Evolutionary conservation across 2,797 vertebrate genomes (phyloP).

Genomic region (Falco columbarius): DNA sequence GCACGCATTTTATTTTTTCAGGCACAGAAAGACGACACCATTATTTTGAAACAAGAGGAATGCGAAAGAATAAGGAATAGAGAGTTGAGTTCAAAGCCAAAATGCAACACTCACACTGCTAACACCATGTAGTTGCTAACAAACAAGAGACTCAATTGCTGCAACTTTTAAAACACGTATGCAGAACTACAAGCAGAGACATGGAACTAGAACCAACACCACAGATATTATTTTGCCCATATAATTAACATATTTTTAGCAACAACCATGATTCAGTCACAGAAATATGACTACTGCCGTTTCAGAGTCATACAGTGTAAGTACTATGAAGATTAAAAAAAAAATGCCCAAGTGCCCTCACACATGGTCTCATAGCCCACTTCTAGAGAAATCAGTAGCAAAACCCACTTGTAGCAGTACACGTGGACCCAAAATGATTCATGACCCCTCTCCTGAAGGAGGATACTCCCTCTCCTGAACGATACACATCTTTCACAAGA

Average conservation of each 20-base stretch:
- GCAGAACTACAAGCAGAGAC: neutral
- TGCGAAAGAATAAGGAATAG: neutral
- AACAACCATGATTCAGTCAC: neutral
- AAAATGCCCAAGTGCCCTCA: neutral
- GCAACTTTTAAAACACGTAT: neutral
- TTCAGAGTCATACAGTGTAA: neutral
- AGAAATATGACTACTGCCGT: neutral
- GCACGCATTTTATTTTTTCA: neutral
- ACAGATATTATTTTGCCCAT: neutral
- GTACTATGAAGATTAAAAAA: neutral
- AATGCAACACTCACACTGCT: neutral
- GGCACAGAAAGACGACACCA: neutral
- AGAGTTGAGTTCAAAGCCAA: neutral
- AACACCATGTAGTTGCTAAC: neutral
- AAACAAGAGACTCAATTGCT: neutral
- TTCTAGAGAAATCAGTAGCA: neutral
- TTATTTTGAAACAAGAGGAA: neutral
- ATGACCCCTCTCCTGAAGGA: neutral
- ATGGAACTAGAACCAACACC: neutral
- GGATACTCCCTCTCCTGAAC: neutral
- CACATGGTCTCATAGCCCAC: neutral
- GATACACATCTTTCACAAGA: neutral
- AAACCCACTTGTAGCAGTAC: neutral
- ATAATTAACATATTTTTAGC: neutral
- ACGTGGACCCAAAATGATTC: accelerated